Conservation (phyloP, 30 jellyfish, hydroid and myxozoan species). For the Mastigias papua region DNA sequence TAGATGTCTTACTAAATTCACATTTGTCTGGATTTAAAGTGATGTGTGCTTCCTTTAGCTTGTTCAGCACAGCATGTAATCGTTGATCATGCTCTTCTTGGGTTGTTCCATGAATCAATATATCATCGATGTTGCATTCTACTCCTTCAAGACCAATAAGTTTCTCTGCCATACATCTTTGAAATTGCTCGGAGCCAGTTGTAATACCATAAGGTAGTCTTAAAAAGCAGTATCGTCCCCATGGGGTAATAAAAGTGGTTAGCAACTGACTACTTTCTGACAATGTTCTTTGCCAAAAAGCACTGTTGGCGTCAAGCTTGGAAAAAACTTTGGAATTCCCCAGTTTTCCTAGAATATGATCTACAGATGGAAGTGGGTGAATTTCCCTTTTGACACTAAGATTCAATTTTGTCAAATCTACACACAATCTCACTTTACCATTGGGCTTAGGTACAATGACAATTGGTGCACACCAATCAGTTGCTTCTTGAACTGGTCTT, state of each 20-base stretch:
- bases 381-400: slow-evolving; percentile 48
- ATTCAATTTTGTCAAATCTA: slow-evolving; percentile 69
- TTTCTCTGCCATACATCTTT: slow-evolving; percentile 28
- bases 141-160: slow-evolving; percentile 56
- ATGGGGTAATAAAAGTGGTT: slow-evolving; percentile 19
- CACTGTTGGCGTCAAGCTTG: slow-evolving; percentile 75
- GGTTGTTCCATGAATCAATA: slow-evolving; percentile 48
- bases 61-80: slow-evolving; percentile 42
- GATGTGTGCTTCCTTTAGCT: slow-evolving; percentile 47
- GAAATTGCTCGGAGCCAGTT: slow-evolving; percentile 50
- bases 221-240: slow-evolving; percentile 64
- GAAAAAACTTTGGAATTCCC: slow-evolving; percentile 41
- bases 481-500: slow-evolving; percentile 57
- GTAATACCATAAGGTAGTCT: slow-evolving; percentile 70
- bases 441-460: slow-evolving; percentile 65
- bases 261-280: slow-evolving; percentile 51
- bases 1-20: slow-evolving; percentile 23
- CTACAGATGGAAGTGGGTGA: slow-evolving; percentile 64
- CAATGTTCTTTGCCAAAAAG: slow-evolving; percentile 73
- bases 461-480: slow-evolving; percentile 80
- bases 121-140: slow-evolving; percentile 61
- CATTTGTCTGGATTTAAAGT: slow-evolving; percentile 70
- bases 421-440: slow-evolving; percentile 64
- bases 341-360: neutral
- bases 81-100: slow-evolving; percentile 59